These are phyloP conservation scores for Clytia hemisphaerica DNA, from an alignment of 30 jellyfish, hydroid and myxozoan species.

Conservation along the genomic window DNA sequence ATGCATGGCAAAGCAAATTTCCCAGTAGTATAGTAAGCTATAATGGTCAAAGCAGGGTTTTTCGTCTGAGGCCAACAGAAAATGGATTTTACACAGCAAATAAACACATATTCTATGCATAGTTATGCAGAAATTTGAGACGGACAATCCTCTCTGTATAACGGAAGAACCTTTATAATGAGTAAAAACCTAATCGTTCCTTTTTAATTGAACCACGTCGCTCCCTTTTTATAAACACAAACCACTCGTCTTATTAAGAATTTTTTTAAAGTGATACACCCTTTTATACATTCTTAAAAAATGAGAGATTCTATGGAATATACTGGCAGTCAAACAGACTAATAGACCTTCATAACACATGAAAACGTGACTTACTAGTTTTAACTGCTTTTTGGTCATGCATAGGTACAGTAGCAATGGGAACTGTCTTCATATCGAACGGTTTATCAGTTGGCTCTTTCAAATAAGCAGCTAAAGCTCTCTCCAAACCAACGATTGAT, in stretches of 20 bases:
- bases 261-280: no score
- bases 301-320: no score
- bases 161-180: no score
- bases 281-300: no score
- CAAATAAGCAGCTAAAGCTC: slow-evolving; percentile 83
- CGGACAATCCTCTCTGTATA: not conserved
- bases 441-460: slow-evolving; percentile 64
- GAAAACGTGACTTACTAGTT: slow-evolving; percentile 67
- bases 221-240: no score
- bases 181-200: no score
- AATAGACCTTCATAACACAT: no score
- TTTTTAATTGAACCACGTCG: no score
- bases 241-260: no score
- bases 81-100: no score
- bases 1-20: not conserved
- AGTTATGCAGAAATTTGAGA: not conserved
- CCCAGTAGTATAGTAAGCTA: not conserved
- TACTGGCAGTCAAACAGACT: no score
- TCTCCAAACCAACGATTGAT: slow-evolving; percentile 95
- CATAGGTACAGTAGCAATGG: slow-evolving; percentile 91
- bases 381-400: slow-evolving; percentile 77
- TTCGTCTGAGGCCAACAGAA: no score
- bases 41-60: not conserved
- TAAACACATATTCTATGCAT: not conserved
- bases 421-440: slow-evolving; percentile 92